Conservation (phyloP, 2,797 vertebrate species). For the Mormyrus proboscirostris region DNA sequence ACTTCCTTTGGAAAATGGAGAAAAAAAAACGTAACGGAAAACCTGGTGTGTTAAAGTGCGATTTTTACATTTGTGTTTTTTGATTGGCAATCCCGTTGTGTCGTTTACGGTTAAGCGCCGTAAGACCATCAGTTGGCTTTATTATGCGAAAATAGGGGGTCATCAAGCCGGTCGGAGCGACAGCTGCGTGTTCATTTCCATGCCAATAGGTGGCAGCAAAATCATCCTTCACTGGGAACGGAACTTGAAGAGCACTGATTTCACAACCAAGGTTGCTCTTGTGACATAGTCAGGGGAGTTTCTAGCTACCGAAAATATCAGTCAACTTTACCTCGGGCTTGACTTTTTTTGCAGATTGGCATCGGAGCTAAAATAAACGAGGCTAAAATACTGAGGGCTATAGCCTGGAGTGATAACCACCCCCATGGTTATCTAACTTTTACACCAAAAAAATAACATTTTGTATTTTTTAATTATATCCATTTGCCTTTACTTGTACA, state of each 20-base stretch:
- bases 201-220: constrained; percentile 16
- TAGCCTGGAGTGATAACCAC: neutral
- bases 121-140: neutral
- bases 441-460: neutral
- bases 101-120: neutral
- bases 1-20: neutral
- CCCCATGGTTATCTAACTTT: neutral
- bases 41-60: neutral
- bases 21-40: neutral
- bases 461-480: neutral
- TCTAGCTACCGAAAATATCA: neutral
- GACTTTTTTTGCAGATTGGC: no score
- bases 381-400: neutral
- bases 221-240: neutral
- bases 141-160: neutral
- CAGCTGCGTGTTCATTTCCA: neutral
- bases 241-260: neutral
- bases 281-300: neutral
- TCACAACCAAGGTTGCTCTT: neutral
- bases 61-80: neutral
- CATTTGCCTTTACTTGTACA: neutral
- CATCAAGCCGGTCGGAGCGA: neutral
- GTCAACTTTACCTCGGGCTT: neutral
- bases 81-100: neutral
- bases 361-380: no score